Base-by-base conservation (phyloP, 2,888 invertebrate species). In the Schizotus pectinicornis region DNA sequence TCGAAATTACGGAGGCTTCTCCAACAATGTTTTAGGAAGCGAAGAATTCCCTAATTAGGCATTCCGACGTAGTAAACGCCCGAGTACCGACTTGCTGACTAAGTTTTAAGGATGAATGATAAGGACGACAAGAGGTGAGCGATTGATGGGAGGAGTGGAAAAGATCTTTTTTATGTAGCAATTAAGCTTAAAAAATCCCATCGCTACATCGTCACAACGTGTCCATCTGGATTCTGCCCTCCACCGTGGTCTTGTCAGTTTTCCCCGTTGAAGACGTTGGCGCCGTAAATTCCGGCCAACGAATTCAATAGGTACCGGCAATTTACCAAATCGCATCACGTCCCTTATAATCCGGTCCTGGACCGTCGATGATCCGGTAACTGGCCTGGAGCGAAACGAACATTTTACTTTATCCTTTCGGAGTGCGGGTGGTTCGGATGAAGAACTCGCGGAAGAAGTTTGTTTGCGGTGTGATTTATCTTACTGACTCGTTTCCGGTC, bases 341-440 rank as follows among this genome's bases (percentile, higher is more conserved):
- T 56, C 51, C 22, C 47, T 59, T 59, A 55, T 59, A 59, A 59
- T 56, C 59, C 59, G 46, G 47, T 12, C 14, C 36, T 51, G 56
- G 59, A 55, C 53, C 51, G 55, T 56, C 56, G 59, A 59, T 56
- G 59, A 59, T 59, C 59, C 56, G 56, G 56, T 59, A 59, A 59
- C 59, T 56, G 47, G 59, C 59, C 59, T 37, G 38, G 37, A 56
- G 59, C 31, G 32, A 43, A 38, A 14, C 22, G 35, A 38, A 46
- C 22, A 38, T 47, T 46, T 39, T 38, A 38, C 30, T 54, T 7
- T n/a, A 7, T 38, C 39, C 39, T 35, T 41, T 43, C 14, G 43
- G 45, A 22, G 43, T 37, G 39, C 43, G 39, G 30, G 38, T 5
- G 45, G 38, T 53, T 35, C 31, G 38, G 36, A 38, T 37, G 51